These are phyloP conservation scores for Ischnus inquisitorius DNA, from an alignment of 2,888 invertebrate genomes.

Conservation along the genomic window DNA sequence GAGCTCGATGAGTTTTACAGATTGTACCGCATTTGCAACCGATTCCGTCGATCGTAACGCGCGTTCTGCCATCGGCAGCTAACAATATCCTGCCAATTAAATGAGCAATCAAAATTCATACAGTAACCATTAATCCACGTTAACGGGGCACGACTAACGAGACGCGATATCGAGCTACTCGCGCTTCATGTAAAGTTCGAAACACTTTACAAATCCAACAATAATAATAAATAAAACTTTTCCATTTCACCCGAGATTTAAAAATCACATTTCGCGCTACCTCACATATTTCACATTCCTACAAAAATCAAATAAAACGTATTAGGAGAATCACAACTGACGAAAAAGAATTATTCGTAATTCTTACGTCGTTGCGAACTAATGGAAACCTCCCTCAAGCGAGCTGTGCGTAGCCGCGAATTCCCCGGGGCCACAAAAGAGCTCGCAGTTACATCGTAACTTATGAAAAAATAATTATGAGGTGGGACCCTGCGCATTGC, in stretches of 20 bases:
- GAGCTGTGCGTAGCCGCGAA: too few species aligned
- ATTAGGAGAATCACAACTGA: too few species aligned
- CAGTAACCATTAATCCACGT: conserved; percentile 42
- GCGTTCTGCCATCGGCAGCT: background rate
- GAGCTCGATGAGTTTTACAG: background rate
- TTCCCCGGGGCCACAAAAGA: background rate
- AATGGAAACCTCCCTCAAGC: too few species aligned
- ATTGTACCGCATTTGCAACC: background rate
- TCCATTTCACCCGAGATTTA: background rate
- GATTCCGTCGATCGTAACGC: background rate
- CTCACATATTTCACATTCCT: too few species aligned
- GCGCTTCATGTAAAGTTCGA: background rate
- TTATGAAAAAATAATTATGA: too few species aligned
- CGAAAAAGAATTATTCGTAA: too few species aligned
- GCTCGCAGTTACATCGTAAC: background rate
- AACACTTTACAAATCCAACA: background rate
- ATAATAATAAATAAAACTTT: background rate
- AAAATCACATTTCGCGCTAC: too few species aligned
- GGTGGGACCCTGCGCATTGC: too few species aligned
- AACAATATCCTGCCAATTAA: conserved; percentile 58
- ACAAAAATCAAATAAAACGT: too few species aligned
- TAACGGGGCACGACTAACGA: conserved; percentile 23
- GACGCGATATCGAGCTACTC: background rate
- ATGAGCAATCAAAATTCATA: conserved; percentile 54
- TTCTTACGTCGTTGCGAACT: too few species aligned